A percentile compares a stretch with the other conserved stretches of the same genome.
phyloP scores from a whole-genome alignment of 2,888 invertebrate species.

The Rotaria magnacalcarata region DNA sequence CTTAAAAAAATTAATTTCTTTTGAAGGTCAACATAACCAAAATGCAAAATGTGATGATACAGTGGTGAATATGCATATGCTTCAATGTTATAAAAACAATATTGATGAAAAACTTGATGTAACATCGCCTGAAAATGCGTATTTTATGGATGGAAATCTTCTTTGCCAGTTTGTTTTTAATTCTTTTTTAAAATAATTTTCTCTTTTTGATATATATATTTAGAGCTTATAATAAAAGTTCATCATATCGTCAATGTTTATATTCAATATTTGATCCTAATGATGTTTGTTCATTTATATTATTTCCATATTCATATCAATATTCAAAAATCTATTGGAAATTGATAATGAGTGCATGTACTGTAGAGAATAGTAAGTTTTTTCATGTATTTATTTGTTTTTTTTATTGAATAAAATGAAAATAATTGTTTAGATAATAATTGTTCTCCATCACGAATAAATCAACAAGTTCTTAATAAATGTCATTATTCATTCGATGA shows the following conservation, averaged over 20 bases:
- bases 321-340: background rate
- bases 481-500: background rate
- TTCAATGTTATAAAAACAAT: background rate
- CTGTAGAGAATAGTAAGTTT: background rate
- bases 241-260: background rate
- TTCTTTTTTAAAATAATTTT: background rate
- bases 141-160: background rate
- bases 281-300: background rate
- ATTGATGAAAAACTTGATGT: background rate
- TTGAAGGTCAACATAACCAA: background rate
- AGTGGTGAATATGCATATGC: background rate
- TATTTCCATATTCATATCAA: background rate
- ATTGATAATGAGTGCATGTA: background rate
- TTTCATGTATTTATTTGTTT: background rate
- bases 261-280: background rate
- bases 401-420: background rate
- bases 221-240: conserved; percentile 1
- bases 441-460: background rate
- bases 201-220: background rate
- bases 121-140: background rate
- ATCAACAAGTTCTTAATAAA: background rate
- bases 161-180: background rate
- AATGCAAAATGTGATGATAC: background rate
- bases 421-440: background rate
- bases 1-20: no score